Evolutionary conservation across 2,888 invertebrate species (phyloP), one percentile per base, ranked within the genome.

Genomic region (Lithophane semibrunnea): DNA sequence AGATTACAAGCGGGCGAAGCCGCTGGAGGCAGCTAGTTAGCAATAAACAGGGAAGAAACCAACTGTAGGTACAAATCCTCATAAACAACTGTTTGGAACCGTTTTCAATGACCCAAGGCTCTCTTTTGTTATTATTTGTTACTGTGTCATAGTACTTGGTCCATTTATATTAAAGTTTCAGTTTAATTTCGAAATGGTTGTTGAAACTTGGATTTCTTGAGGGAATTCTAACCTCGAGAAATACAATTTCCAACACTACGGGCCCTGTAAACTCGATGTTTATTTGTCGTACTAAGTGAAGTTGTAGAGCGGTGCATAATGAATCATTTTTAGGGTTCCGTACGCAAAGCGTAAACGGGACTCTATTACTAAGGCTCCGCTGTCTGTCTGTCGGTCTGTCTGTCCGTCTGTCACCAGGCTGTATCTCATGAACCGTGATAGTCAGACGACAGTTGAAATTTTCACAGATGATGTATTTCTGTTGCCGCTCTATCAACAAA

Each of bases 261-360:
- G 3, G 21, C 42, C 18, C 42, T 71, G 52, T 37, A 58, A 56
- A 24, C 37, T 69, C 8, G 37, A 66, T 71, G 58, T 82, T 82
- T 69, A 66, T 73, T 63, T 69, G 42, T 77, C 3, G n/a, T 73
- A 12, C 37, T 61, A 83, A 70, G 47, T 58, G 60, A 71, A 73
- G 56, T 73, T 67, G n/a, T 73, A 37, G 4, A 66, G 42, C 16
- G 13, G 16, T 49, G 61, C 52, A 16, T 49, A 73, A 65, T 88
- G 47, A 84, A 86, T 84, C 80, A 77, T 77, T 81, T 83, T n/a
- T n/a, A n/a, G n/a, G n/a, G n/a, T n/a, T n/a, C n/a, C n/a, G n/a
- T n/a, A n/a, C n/a, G n/a, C n/a, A n/a, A n/a, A n/a, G n/a, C n/a
- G n/a, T n/a, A n/a, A n/a, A n/a, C n/a, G n/a, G n/a, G n/a, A n/a